phyloP scores from a whole-genome alignment of 2,113 vertebrate species.

The Dicrurus megarhynchus region DNA sequence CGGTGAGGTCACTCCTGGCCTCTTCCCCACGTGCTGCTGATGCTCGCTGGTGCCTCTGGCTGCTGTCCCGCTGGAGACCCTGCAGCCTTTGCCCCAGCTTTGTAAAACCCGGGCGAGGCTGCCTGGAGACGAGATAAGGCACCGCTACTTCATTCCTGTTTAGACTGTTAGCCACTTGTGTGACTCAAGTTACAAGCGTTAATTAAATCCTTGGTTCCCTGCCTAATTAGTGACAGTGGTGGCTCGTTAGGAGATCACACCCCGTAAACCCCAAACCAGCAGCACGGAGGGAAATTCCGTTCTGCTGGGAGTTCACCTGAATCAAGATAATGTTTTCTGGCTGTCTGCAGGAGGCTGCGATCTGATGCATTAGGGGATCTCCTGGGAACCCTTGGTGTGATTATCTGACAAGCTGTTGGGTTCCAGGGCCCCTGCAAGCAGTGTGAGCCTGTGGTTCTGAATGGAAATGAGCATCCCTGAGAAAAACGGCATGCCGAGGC shows the following conservation, averaged over 20 bases:
- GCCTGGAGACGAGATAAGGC: not conserved
- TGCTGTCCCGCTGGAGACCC: not conserved
- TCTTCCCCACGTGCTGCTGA: not conserved
- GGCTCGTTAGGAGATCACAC: not conserved
- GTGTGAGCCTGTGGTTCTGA: not conserved
- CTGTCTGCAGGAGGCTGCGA: not conserved
- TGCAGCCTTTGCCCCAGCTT: not conserved
- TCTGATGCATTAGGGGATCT: not conserved
- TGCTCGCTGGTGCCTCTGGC: not conserved
- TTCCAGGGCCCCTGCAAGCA: not conserved
- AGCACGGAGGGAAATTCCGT: not conserved
- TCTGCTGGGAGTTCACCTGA: not conserved
- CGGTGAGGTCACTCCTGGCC: not conserved
- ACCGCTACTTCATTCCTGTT: not conserved
- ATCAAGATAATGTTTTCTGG: not conserved
- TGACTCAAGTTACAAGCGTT: not conserved
- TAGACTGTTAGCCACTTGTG: not conserved
- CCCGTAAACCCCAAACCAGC: not conserved
- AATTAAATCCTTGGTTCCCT: slow-evolving; percentile 1
- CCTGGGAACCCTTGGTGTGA: not conserved
- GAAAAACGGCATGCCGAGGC: not conserved
- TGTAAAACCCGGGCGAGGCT: not conserved
- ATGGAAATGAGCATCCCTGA: not conserved
- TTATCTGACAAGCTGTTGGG: not conserved
- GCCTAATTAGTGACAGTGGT: not conserved